Percentiles rank a stretch among this genome's conserved stretches.
Conservation (phyloP, 2,888 invertebrate genomes). For the Tryphoninae sp. region DNA sequence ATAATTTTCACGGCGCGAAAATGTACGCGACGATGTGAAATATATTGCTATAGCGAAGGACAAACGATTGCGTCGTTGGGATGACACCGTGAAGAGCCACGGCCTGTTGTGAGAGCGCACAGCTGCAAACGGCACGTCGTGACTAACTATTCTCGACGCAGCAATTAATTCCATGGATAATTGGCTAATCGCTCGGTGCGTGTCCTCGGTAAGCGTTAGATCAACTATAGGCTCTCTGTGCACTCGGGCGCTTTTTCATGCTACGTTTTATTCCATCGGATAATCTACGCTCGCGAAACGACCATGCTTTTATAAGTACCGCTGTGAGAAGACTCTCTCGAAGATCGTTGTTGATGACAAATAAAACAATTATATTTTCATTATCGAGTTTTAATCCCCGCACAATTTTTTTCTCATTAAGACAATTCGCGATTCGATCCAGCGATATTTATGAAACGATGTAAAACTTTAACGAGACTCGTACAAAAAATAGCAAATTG, state of each 20-base stretch:
- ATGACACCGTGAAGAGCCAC: conserved; percentile 1
- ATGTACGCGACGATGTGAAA: conserved; percentile 13
- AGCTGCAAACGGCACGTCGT: conserved; percentile 54
- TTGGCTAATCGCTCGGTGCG: conserved; percentile 62
- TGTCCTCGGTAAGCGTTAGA: conserved; percentile 50
- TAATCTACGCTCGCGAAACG: conserved; percentile 22
- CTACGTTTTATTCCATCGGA: conserved; percentile 43
- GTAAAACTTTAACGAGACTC: too few relatives aligned
- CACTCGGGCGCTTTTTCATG: conserved; percentile 12
- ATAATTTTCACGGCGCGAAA: neutral
- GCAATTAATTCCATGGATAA: conserved; percentile 66
- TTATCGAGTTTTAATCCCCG: too few relatives aligned
- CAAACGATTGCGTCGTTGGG: conserved; percentile 24
- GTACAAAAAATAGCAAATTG: too few relatives aligned
- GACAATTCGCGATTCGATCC: too few relatives aligned
- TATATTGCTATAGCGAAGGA: conserved; percentile 27
- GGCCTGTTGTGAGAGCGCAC: conserved; percentile 26
- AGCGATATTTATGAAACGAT: too few relatives aligned
- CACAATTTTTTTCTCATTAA: too few relatives aligned
- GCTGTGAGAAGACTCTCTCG: neutral
- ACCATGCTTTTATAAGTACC: neutral
- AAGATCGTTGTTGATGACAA: neutral
- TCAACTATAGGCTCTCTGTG: conserved; percentile 39
- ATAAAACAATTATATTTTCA: too few relatives aligned
- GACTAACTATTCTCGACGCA: conserved; percentile 60